phyloP scores from a whole-genome alignment of 2,888 invertebrate genomes.

The Drosophila anomalipes region DNA sequence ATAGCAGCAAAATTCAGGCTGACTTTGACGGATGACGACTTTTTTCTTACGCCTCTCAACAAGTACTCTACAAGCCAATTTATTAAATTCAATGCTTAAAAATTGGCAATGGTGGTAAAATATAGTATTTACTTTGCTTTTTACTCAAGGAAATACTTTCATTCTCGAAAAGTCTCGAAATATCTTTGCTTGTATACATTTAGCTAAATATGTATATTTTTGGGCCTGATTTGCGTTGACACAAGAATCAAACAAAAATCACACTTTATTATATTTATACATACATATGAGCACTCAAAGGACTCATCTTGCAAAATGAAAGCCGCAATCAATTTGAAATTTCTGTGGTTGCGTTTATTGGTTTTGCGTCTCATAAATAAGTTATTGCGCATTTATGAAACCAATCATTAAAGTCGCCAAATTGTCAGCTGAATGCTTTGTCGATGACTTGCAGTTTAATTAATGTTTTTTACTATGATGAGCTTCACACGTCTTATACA shows the following conservation, averaged over 20 bases:
- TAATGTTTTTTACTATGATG: conserved; percentile 26
- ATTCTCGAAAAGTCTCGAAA: no score
- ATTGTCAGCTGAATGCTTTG: conserved; percentile 69
- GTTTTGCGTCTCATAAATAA: conserved; percentile 54
- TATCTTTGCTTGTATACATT: neutral
- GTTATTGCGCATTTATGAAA: conserved; percentile 59
- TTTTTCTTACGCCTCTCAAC: neutral
- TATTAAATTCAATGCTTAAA: neutral
- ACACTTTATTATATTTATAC: neutral
- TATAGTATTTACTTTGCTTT: neutral
- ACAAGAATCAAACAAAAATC: neutral
- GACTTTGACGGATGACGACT: conserved; percentile 27
- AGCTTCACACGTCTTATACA: neutral
- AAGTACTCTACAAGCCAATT: neutral
- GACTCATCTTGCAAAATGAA: neutral
- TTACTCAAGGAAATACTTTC: neutral
- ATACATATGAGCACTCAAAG: neutral
- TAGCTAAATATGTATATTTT: neutral
- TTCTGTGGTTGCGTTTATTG: conserved; percentile 37
- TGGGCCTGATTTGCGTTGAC: neutral
- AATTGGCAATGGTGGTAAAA: neutral
- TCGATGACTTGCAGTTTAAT: conserved; percentile 62
- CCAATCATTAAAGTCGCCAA: conserved; percentile 50
- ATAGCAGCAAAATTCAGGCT: conserved; percentile 30
- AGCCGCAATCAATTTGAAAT: conserved; percentile 55